Base-by-base conservation (phyloP, 1,140 invertebrate species). In the Ostrea denselamellosa region DNA sequence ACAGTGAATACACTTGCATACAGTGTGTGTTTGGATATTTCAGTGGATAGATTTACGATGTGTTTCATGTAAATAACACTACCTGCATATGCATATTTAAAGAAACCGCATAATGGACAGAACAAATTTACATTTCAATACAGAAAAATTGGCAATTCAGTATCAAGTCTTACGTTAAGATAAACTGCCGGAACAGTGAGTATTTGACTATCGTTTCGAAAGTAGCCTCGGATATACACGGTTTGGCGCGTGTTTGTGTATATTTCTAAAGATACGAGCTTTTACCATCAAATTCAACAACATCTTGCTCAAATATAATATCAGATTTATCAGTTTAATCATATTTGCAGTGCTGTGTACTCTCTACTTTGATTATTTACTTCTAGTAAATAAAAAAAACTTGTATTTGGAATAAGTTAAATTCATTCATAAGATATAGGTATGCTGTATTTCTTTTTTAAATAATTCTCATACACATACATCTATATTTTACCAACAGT, bases 291-390 rank as follows among this genome's bases (percentile, higher is more conserved):
- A 83, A 53, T 53, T 83, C 71, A 52, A 83, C 34, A 52, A 53
- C 82, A 83, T 22, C 82, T 52, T 83, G 52, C 51, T 83, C 82
- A 83, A 83, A 83, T 83, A 83, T 83, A 22, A 53, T 53, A 52
- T 25, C 82, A 22, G 51, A 83, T 53, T 83, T 83, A 54, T 83
- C 82, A 83, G 53, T 54, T 25, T 54, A 25, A n/a, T 52, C 44
- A 83, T 53, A 83, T 52, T 83, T 52, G 51, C 44, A 34, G n/a
- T 8, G 44, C 2, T 83, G 53, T 83, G 53, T 54, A 54, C 82
- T 34, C 22, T 83, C 14, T 83, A 22, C 51, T 83, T 54, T 52
- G 44, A 10, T 25, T 83, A 83, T 83, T 83, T 83, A 83, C 82
- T 53, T 22, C 44, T 52, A 22, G 53, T 54, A 83, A 83, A 83